A percentile compares a stretch with the other conserved stretches of the same genome.
Evolutionary conservation across 2,113 vertebrate species (phyloP).

Genomic region (Carassius gibelio): DNA sequence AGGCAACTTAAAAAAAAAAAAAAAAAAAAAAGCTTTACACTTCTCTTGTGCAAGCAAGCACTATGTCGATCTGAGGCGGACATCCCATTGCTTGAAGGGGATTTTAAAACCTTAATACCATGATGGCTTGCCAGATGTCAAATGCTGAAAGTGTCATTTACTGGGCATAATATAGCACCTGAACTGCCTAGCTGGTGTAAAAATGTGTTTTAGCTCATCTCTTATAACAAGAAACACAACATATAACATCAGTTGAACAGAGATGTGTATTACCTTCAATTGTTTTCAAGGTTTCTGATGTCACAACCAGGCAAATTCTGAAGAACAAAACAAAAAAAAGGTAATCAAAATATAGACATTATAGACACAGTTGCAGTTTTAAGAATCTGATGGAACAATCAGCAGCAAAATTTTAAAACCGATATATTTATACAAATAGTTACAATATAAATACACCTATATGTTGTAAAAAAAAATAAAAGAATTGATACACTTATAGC

Average conservation of each 20-base stretch:
- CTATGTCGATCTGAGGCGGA: background rate
- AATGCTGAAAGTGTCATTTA: background rate
- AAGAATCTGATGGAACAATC: background rate
- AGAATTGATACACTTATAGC: background rate
- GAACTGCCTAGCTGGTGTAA: background rate
- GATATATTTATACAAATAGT: background rate
- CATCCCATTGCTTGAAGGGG: background rate
- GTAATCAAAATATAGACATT: background rate
- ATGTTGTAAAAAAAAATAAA: background rate
- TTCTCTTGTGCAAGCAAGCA: background rate
- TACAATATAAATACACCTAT: background rate
- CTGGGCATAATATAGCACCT: background rate
- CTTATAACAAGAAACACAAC: background rate
- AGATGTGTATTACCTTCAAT: background rate
- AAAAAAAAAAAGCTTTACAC: background rate
- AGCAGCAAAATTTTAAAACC: background rate
- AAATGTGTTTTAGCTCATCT: background rate
- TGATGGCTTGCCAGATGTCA: conserved; percentile 2
- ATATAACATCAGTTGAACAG: background rate
- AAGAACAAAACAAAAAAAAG: background rate
- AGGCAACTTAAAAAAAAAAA: background rate
- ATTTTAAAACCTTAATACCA: conserved; percentile 16
- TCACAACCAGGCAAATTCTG: conserved; percentile 1
- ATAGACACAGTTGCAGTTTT: background rate
- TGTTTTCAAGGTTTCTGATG: background rate